A percentile compares a stretch with the other conserved stretches of the same genome.
Conservation (phyloP, 2,797 vertebrate genomes). For the Neoniphon sammara region DNA sequence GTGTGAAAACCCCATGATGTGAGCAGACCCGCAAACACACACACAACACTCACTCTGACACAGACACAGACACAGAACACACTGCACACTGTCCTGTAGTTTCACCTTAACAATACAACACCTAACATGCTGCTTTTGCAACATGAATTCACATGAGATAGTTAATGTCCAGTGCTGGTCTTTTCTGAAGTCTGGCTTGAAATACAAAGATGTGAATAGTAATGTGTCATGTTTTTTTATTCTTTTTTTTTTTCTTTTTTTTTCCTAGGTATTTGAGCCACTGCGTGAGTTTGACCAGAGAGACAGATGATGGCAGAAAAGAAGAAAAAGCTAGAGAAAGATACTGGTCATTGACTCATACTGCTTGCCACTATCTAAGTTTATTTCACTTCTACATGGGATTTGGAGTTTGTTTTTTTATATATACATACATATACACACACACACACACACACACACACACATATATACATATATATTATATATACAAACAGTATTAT, state of each 20-base stretch:
- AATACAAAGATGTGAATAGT: neutral
- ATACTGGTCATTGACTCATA: constrained; percentile 56
- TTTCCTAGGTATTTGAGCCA: constrained; percentile 61
- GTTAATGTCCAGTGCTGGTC: neutral
- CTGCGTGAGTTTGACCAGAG: constrained; percentile 53
- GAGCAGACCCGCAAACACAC: constrained; percentile 3
- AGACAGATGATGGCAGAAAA: constrained; percentile 27
- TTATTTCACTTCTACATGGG: constrained; percentile 64
- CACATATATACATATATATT: constrained; percentile 33
- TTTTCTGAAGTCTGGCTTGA: neutral
- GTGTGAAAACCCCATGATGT: constrained; percentile 70
- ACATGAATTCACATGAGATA: neutral
- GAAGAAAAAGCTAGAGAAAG: constrained; percentile 28
- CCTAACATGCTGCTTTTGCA: neutral
- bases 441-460: constrained; percentile 31
- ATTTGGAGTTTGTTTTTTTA: constrained; percentile 49
- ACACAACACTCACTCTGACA: neutral
- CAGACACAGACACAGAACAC: neutral
- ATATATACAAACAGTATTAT: constrained; percentile 79
- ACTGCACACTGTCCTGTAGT: neutral
- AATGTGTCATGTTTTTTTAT: too few relatives aligned
- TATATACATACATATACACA: neutral
- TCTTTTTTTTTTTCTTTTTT: neutral
- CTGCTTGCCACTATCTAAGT: constrained; percentile 75
- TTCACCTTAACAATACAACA: neutral